Evolutionary conservation across 2,113 vertebrate species (phyloP).

Genomic region (Anolis carolinensis): DNA sequence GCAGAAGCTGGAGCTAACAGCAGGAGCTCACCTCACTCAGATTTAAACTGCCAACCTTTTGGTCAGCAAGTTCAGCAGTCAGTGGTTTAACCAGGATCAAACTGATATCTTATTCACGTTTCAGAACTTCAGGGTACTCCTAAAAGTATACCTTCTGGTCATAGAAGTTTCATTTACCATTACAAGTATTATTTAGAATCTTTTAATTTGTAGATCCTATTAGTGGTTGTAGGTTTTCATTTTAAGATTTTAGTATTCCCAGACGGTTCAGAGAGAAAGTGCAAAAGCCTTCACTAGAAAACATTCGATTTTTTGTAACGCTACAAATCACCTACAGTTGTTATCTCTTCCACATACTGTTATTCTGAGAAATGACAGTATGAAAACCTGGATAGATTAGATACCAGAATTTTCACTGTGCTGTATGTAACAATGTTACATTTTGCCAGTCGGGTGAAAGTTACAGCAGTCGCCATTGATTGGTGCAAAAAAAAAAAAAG

Average conservation of each 20-base stretch:
- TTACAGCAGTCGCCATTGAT: background rate
- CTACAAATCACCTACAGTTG: too few species aligned
- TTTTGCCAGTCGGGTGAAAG: background rate
- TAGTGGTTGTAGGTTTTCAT: background rate
- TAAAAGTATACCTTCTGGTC: background rate
- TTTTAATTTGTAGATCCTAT: background rate
- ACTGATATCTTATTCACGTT: slow-evolving; percentile 4
- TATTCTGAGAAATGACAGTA: background rate
- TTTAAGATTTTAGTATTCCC: background rate
- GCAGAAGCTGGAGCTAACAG: too few species aligned
- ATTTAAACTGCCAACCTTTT: too few species aligned
- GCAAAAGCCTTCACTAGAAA: too few species aligned
- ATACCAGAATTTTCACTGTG: background rate
- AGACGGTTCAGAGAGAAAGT: slow-evolving; percentile 24
- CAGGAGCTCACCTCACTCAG: too few species aligned
- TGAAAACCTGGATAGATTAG: slow-evolving; percentile 14
- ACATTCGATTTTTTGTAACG: background rate
- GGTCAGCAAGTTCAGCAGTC: too few species aligned
- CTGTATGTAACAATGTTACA: background rate
- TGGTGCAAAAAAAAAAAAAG: background rate
- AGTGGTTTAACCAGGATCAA: too few species aligned
- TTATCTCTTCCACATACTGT: background rate
- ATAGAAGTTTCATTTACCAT: background rate
- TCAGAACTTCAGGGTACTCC: background rate
- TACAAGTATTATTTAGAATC: background rate